Evolutionary conservation across 2,888 invertebrate genomes (phyloP).

Genomic region (Lysandra coridon): DNA sequence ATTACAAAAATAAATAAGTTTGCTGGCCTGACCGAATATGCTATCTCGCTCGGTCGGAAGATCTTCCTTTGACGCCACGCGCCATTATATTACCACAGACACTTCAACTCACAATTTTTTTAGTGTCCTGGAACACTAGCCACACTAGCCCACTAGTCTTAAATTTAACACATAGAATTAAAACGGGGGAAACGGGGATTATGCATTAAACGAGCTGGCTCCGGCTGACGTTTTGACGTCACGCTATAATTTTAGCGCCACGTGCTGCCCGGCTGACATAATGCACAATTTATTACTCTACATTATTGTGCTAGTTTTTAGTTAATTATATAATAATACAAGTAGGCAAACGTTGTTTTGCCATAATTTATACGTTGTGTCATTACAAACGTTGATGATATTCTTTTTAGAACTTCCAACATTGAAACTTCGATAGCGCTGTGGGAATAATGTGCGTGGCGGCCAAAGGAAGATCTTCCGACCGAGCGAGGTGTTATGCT

Average conservation of each 20-base stretch:
- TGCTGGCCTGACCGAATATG: too few species aligned
- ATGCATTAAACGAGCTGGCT: constrained; percentile 15
- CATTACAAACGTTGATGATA: not conserved
- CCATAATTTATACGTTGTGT: not conserved
- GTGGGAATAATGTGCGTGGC: too few species aligned
- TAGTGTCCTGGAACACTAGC: too few species aligned
- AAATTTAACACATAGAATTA: not conserved
- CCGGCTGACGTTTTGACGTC: constrained; percentile 23
- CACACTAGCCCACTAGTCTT: not conserved
- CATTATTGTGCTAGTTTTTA: constrained; percentile 19
- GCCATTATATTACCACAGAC: too few species aligned
- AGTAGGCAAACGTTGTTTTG: not conserved
- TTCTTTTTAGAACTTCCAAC: too few species aligned
- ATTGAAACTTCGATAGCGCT: too few species aligned
- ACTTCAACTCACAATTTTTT: too few species aligned
- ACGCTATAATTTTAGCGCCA: constrained; percentile 24
- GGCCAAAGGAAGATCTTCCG: too few species aligned
- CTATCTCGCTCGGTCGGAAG: too few species aligned
- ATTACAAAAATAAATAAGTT: too few species aligned
- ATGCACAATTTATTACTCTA: constrained; percentile 25
- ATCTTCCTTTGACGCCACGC: too few species aligned
- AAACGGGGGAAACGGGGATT: constrained; percentile 23
- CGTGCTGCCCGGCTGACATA: constrained; percentile 21
- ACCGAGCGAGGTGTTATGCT: too few species aligned
- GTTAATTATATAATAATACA: not conserved